These are phyloP conservation scores for Falco biarmicus DNA, from an alignment of 2,797 vertebrate genomes.

Conservation along the genomic window DNA sequence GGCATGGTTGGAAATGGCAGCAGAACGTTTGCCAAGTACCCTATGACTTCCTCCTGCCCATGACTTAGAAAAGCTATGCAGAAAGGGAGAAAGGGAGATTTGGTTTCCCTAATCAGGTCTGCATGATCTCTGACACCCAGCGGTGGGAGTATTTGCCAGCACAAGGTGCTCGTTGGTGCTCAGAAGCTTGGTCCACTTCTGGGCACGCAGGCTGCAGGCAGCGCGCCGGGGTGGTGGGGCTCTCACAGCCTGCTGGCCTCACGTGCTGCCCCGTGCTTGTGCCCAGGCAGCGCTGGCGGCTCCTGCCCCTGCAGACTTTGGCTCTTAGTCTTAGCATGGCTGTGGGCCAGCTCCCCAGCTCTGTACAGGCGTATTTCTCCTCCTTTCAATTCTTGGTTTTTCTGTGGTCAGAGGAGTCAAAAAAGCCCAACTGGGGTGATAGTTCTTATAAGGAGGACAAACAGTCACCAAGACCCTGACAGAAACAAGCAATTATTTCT, in stretches of 20 bases:
- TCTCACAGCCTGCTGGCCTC: background rate
- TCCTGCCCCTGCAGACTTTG: background rate
- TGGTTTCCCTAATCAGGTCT: background rate
- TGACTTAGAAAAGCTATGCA: background rate
- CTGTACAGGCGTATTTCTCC: background rate
- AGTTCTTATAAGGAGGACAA: background rate
- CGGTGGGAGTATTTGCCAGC: background rate
- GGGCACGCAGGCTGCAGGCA: background rate
- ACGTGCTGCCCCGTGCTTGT: background rate
- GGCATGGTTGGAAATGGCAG: fast-evolving
- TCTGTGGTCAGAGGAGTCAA: background rate
- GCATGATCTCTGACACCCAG: background rate
- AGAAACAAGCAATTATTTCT: conserved; percentile 8
- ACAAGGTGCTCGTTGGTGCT: background rate
- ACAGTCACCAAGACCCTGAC: background rate
- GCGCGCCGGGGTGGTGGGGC: fast-evolving
- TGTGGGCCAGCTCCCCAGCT: background rate
- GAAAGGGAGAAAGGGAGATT: background rate
- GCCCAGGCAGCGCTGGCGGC: background rate
- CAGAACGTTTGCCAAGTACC: background rate
- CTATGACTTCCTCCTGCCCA: background rate
- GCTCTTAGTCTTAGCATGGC: background rate
- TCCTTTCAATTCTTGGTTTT: background rate
- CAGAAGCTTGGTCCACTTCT: background rate
- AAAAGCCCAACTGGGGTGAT: background rate